Evolutionary conservation across 2,888 invertebrate genomes (phyloP).

Genomic region (Amblyjoppa fuscipennis): DNA sequence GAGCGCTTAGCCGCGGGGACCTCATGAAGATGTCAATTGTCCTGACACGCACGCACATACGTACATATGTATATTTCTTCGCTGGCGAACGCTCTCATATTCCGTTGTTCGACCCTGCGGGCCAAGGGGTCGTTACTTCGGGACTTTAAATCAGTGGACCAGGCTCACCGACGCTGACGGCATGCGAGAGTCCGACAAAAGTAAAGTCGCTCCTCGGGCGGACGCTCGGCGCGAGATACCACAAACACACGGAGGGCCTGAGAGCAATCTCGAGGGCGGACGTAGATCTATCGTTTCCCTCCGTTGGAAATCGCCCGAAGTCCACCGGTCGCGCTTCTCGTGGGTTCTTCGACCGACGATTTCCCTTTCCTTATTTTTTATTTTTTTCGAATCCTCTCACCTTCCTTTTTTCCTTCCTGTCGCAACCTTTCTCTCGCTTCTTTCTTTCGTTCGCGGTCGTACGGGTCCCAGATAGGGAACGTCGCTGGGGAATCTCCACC

Average conservation of each 20-base stretch:
- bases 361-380: conserved; percentile 35
- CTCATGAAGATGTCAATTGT: conserved; percentile 76
- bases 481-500: neutral
- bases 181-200: conserved; percentile 51
- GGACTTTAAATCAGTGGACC: conserved; percentile 63
- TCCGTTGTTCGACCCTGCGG: conserved; percentile 29
- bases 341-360: conserved; percentile 67
- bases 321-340: conserved; percentile 59
- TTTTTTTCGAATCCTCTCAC: conserved; percentile 1
- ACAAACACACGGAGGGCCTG: conserved; percentile 40
- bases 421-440: conserved; percentile 11
- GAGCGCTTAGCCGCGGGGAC: conserved; percentile 28
- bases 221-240: conserved; percentile 35
- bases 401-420: conserved; percentile 31
- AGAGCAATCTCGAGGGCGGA: conserved; percentile 74
- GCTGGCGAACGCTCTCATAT: conserved; percentile 64
- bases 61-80: conserved; percentile 37
- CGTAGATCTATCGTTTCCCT: conserved; percentile 76
- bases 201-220: conserved; percentile 47
- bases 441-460: neutral
- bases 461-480: neutral
- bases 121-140: conserved; percentile 59
- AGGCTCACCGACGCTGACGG: conserved; percentile 39
- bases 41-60: neutral
- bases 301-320: conserved; percentile 74